phyloP scores from a whole-genome alignment of 1,140 invertebrate genomes.

The Anastrepha obliqua region DNA sequence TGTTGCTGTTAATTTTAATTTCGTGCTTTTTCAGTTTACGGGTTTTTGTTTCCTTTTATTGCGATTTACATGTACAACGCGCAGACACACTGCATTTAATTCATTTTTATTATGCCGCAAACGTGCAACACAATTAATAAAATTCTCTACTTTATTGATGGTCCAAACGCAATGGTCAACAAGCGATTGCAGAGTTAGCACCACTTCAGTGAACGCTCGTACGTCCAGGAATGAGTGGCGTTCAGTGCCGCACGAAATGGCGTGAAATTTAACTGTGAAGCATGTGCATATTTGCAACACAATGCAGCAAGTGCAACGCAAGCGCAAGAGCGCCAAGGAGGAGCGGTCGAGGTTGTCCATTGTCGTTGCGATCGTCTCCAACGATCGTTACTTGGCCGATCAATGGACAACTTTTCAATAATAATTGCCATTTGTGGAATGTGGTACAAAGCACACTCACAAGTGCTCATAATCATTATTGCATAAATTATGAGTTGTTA shows the following conservation, averaged over 20 bases:
- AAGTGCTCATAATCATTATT: conserved; percentile 43
- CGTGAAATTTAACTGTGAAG: conserved; percentile 36
- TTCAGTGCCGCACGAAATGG: conserved; percentile 11
- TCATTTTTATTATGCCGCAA: conserved; percentile 41
- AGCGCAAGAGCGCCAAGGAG: background rate
- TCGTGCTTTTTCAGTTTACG: background rate
- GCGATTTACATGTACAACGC: conserved; percentile 15
- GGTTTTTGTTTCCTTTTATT: background rate
- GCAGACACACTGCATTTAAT: conserved; percentile 12
- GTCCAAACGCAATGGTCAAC: conserved; percentile 21
- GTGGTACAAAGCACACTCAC: conserved; percentile 35
- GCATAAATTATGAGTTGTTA: conserved; percentile 49
- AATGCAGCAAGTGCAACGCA: background rate
- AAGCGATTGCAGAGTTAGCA: background rate
- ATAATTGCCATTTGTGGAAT: conserved; percentile 50
- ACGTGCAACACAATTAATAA: conserved; percentile 51
- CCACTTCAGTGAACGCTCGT: too few species aligned
- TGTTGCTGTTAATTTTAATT: background rate
- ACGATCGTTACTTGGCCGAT: conserved; percentile 12
- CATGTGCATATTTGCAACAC: conserved; percentile 3
- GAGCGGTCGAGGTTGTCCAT: background rate
- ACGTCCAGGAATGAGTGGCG: background rate
- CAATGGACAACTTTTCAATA: conserved; percentile 47
- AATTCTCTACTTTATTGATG: conserved; percentile 51
- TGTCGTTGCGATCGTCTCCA: background rate